A percentile compares a stretch with the other conserved stretches of the same genome.
Conservation (phyloP, 2,888 invertebrate species). For the Iselma pallidipennis region DNA sequence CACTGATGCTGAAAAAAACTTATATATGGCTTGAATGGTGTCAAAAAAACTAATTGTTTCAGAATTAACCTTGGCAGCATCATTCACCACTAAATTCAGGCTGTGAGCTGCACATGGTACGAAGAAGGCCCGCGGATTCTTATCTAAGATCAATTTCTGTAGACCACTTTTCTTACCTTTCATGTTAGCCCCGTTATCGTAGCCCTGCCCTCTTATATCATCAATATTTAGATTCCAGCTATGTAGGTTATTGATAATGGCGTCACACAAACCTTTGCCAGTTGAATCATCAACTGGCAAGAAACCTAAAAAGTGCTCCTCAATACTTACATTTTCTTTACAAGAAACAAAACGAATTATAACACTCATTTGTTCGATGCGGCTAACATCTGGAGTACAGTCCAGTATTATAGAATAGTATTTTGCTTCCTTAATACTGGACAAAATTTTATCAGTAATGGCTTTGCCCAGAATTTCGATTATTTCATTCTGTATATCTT, state of each 20-base stretch:
- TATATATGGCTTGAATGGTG: slow-evolving; percentile 34
- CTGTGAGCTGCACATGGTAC: slow-evolving; percentile 37
- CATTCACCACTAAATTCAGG: slow-evolving; percentile 39
- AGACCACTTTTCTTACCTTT: slow-evolving; percentile 31
- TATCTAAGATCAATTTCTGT: slow-evolving; percentile 28
- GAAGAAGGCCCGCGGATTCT: slow-evolving; percentile 34
- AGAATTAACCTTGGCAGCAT: slow-evolving; percentile 27
- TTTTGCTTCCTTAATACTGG: slow-evolving; percentile 4
- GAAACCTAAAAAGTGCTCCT: background rate
- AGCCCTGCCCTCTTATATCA: slow-evolving; percentile 26
- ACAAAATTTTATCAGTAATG: slow-evolving; percentile 30
- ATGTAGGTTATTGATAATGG: too few species aligned
- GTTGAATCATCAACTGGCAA: background rate
- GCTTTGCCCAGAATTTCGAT: slow-evolving; percentile 12
- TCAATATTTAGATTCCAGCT: slow-evolving; percentile 7
- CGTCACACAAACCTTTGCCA: background rate
- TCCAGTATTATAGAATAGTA: background rate
- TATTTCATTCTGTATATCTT: slow-evolving; percentile 21
- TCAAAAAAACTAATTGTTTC: slow-evolving; percentile 30
- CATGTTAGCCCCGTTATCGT: slow-evolving; percentile 34
- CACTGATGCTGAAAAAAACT: slow-evolving; percentile 34
- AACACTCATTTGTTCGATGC: too few species aligned
- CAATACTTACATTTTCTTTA: background rate
- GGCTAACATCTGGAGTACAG: too few species aligned
- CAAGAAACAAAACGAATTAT: too few species aligned